These are phyloP conservation scores for Astyanax mexicanus DNA, from an alignment of 2,797 vertebrate species.

Conservation along the genomic window DNA sequence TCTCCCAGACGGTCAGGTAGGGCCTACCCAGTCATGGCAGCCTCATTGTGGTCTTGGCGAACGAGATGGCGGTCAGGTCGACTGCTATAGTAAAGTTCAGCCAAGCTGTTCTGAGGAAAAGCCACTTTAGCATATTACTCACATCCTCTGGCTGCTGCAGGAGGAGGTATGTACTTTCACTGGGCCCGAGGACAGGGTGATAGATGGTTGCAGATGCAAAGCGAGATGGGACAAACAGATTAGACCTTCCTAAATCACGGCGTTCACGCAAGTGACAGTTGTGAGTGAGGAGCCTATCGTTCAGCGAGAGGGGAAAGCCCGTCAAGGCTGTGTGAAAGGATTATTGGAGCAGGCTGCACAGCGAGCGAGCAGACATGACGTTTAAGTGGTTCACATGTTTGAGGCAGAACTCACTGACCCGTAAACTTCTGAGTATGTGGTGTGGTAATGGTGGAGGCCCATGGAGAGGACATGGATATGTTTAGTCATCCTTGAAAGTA, in stretches of 20 bases:
- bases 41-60: constrained; percentile 49
- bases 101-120: constrained; percentile 49
- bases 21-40: constrained; percentile 44
- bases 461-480: not conserved
- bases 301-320: not conserved
- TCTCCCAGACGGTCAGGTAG: constrained; percentile 50
- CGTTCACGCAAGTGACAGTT: not conserved
- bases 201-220: constrained; percentile 32
- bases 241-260: constrained; percentile 7
- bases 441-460: not conserved
- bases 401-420: not conserved
- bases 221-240: constrained; percentile 19
- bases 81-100: constrained; percentile 50
- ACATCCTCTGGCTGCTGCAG: constrained; percentile 35
- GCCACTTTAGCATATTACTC: constrained; percentile 43
- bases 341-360: not conserved
- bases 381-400: no score
- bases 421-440: not conserved
- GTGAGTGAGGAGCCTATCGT: not conserved
- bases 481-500: not conserved
- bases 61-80: constrained; percentile 35
- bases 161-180: constrained; percentile 12
- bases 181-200: constrained; percentile 30
- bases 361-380: not conserved
- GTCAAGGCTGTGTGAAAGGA: not conserved